Conservation (phyloP, 1,140 invertebrate species). For the Antheraea pernyi region DNA sequence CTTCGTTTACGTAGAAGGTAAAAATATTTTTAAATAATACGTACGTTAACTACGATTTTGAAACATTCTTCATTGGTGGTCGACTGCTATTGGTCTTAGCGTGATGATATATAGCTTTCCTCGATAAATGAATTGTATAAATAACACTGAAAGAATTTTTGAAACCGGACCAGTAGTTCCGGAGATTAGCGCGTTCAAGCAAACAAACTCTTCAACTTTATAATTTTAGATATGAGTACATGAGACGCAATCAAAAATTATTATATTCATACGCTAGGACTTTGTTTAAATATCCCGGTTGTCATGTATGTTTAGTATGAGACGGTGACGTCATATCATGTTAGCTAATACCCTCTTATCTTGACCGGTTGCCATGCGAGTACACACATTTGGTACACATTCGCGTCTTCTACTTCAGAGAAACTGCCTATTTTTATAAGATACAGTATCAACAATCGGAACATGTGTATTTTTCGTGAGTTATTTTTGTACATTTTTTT, state of each 20-base stretch:
- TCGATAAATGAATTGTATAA: no score
- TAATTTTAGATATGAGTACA: no score
- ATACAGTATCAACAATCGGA: neutral
- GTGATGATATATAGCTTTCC: no score
- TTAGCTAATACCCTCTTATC: slow-evolving; percentile 15
- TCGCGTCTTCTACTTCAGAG: neutral
- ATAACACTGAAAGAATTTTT: no score
- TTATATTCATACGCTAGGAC: neutral
- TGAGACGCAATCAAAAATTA: neutral
- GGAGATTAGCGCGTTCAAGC: no score
- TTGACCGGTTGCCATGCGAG: neutral
- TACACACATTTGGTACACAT: slow-evolving; percentile 2
- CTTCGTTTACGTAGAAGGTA: no score
- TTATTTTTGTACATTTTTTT: neutral
- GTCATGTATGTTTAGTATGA: neutral
- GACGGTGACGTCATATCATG: slow-evolving; percentile 11
- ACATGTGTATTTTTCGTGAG: neutral
- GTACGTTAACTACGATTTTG: no score
- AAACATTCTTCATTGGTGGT: no score
- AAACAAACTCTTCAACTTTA: no score
- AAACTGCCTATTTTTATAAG: neutral
- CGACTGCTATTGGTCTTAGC: no score
- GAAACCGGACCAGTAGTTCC: no score
- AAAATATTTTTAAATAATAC: no score
- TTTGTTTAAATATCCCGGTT: neutral